Evolutionary conservation across 2,797 vertebrate genomes (phyloP), one percentile per base, ranked within the genome.

Genomic region (Acanthurus tractus): DNA sequence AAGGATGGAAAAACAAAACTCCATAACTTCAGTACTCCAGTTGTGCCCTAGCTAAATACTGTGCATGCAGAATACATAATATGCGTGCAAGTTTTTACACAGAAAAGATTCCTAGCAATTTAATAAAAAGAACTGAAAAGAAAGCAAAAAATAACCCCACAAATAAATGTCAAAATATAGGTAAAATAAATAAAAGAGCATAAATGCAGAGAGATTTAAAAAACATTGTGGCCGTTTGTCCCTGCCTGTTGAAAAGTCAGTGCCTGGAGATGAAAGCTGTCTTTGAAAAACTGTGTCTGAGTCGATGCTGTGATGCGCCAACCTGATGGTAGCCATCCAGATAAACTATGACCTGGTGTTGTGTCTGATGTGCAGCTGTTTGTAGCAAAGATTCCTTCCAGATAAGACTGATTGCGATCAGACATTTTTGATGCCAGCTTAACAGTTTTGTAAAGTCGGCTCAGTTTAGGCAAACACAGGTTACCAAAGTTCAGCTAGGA

Each of bases 251-350:
- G 15, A 45, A 57, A 50, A 52, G 44, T 64, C 56, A 49, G 20
- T 49, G 65, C 63, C 49, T 34, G 52, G 11, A 15, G 46, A 63
- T 57, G 55, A 77, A 70, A 63, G 52, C 29, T 52, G 53, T 57
- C 63, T 52, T 65, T 68, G 17, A 67, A 62, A 70, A 62, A 25
- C 48, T 20, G 0, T 62, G 6, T 63, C 46, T 53, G 4, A 4
- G 50, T 68, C 40, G 63, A 59, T 63, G 71, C 49, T 68, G 18
- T 36, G 70, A 63, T 40, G 65, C 52, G 44, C 29, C 64, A 12
- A 62, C 70, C 59, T 65, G 56, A 66, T 56, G 59, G 46, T 5
- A 55, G 56, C 55, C 62, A 65, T 64, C 22, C 22, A 74, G 75
- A 68, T 70, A 63, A 80, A 75, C 0, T 2, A 45, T 12, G 23